Conservation (phyloP, 1,140 invertebrate genomes). For the Calephelis nemesis region DNA sequence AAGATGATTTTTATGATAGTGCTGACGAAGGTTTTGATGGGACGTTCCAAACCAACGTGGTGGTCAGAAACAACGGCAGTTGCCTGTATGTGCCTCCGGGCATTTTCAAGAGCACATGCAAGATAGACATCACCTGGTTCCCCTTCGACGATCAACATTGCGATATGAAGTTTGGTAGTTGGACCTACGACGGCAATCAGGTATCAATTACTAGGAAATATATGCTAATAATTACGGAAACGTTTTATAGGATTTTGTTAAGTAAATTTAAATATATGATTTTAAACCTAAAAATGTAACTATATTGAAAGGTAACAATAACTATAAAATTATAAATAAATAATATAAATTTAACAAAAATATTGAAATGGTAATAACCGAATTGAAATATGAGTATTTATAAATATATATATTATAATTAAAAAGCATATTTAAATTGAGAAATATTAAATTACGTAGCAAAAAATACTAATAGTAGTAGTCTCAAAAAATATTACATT, state of each 20-base stretch:
- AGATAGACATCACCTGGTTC: conserved; percentile 99
- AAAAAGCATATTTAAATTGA: too few relatives aligned
- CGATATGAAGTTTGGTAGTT: conserved; percentile 97
- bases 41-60: conserved; percentile 98
- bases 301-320: too few relatives aligned
- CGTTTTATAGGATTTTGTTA: neutral
- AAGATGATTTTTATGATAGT: conserved; percentile 80
- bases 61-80: conserved; percentile 96
- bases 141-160: conserved; percentile 99
- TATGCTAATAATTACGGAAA: neutral
- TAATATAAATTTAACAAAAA: too few relatives aligned
- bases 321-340: too few relatives aligned
- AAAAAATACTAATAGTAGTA: too few relatives aligned
- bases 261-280: too few relatives aligned
- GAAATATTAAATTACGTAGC: too few relatives aligned
- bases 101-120: conserved; percentile 99
- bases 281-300: too few relatives aligned
- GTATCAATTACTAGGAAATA: conserved; percentile 73
- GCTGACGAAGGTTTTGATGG: conserved; percentile 99
- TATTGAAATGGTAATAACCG: too few relatives aligned
- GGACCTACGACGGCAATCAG: conserved; percentile 96
- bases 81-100: conserved; percentile 98
- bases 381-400: too few relatives aligned
- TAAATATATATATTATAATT: too few relatives aligned
- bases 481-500: too few relatives aligned